Conservation (phyloP, 2,113 vertebrate species). For the Hemibagrus wyckioides region DNA sequence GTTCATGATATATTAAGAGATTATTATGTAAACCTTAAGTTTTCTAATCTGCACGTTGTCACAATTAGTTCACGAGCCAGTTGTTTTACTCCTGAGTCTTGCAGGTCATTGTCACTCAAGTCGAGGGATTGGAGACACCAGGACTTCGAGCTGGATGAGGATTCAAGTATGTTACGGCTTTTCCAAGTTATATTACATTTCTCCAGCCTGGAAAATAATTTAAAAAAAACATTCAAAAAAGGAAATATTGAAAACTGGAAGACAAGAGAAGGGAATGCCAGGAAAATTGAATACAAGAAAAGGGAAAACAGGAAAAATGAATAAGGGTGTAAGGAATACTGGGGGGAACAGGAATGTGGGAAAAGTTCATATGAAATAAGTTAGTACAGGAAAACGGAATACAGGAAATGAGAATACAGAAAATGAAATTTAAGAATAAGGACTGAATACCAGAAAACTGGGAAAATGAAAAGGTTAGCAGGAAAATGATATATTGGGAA, state of each 20-base stretch:
- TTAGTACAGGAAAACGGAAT: neutral
- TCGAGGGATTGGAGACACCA: slow-evolving; percentile 37
- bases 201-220: slow-evolving; percentile 9
- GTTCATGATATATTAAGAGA: neutral
- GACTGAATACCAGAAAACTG: neutral
- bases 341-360: too few species aligned
- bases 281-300: neutral
- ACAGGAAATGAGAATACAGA: too few species aligned
- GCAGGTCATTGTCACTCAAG: slow-evolving; percentile 40
- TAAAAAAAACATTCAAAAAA: neutral
- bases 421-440: neutral
- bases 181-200: slow-evolving; percentile 38
- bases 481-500: neutral
- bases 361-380: too few species aligned
- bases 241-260: neutral
- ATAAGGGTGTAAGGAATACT: too few species aligned
- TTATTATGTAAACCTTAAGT: slow-evolving; percentile 32
- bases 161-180: slow-evolving; percentile 23
- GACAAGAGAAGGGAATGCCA: neutral
- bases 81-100: slow-evolving; percentile 32
- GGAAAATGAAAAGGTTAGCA: neutral
- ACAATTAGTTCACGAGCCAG: slow-evolving; percentile 19
- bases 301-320: neutral
- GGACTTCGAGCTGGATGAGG: neutral
- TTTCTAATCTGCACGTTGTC: slow-evolving; percentile 28